Evolutionary conservation across 2,888 invertebrate species (phyloP).

Genomic region (Tachina grossa): DNA sequence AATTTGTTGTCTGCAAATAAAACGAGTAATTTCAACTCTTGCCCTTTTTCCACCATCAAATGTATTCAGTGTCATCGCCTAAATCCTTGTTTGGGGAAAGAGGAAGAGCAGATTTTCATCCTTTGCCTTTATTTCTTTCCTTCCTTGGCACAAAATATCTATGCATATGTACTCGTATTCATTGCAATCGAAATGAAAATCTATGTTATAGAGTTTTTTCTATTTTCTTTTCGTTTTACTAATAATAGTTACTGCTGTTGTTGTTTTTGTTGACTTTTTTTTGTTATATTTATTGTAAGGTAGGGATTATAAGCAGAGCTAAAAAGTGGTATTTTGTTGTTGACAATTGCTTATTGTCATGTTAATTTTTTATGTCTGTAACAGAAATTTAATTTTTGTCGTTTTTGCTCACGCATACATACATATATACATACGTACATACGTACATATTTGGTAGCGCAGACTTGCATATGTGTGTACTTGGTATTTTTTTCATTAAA

Average conservation of each 20-base stretch:
- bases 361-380: slow-evolving; percentile 68
- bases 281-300: not conserved
- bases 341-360: slow-evolving; percentile 68
- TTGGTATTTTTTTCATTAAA: not conserved
- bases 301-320: slow-evolving; percentile 56
- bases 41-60: slow-evolving; percentile 21
- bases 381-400: slow-evolving; percentile 60
- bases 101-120: slow-evolving; percentile 11
- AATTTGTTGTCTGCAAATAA: slow-evolving; percentile 65
- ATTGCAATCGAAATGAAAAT: slow-evolving; percentile 70
- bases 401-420: not conserved
- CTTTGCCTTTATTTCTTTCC: not conserved
- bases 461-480: not conserved
- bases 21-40: slow-evolving; percentile 61
- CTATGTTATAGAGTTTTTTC: slow-evolving; percentile 56
- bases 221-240: slow-evolving; percentile 22
- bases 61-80: slow-evolving; percentile 34
- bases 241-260: not conserved
- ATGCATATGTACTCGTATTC: slow-evolving; percentile 58
- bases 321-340: slow-evolving; percentile 38
- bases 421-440: not conserved
- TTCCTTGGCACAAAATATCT: slow-evolving; percentile 17
- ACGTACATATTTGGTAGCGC: too few species aligned
- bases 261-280: not conserved
- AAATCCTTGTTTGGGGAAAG: slow-evolving; percentile 22